Evolutionary conservation across 2,888 invertebrate genomes (phyloP), one percentile per base, ranked within the genome.

Genomic region (Eudasyphora cyanicolor): DNA sequence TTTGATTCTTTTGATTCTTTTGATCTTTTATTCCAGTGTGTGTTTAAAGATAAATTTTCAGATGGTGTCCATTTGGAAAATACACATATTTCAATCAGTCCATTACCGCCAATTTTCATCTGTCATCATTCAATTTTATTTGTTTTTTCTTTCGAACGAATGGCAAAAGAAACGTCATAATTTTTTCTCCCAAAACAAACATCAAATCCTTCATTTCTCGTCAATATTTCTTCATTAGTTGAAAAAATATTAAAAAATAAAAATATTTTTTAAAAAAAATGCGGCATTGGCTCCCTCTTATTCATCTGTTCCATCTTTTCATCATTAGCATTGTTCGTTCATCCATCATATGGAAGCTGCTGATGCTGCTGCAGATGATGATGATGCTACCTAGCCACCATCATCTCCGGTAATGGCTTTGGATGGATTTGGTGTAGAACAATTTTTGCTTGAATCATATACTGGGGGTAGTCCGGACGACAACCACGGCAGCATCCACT

Each of bases 341-440:
- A 45, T 45, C 45, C 14, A 45, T 45, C 45, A 14, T 14, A n/a
- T 45, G 29, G n/a, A 54, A 21, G 54, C 19, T 54, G 57, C 5
- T 27, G 57, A 27, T n/a, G 27, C 0, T 27, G 57, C 12, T 24
- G 57, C 1, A 27, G 57, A 27, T 27, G 57, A 17, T 69, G 69
- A 49, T 69, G 69, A 69, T 69, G 70, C 49, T 32, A 27, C 42
- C n/a, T 27, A n/a, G n/a, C 67, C 21, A 69, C n/a, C 42, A 69
- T 24, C 35, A 24, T 19, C n/a, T 21, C 19, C 71, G 71, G 35
- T 71, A 71, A 71, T 71, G 71, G 54, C 64, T 64, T 35, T 21
- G 29, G 64, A 64, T 64, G 64, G 38, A 64, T 64, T 71, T 71
- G 38, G 19, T 54, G 71, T 71, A 71, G 57, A 45, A 27, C 24